A percentile compares a stretch with the other conserved stretches of the same genome.
phyloP scores from a whole-genome alignment of 2,888 invertebrate species.

The Tipula helvola region DNA sequence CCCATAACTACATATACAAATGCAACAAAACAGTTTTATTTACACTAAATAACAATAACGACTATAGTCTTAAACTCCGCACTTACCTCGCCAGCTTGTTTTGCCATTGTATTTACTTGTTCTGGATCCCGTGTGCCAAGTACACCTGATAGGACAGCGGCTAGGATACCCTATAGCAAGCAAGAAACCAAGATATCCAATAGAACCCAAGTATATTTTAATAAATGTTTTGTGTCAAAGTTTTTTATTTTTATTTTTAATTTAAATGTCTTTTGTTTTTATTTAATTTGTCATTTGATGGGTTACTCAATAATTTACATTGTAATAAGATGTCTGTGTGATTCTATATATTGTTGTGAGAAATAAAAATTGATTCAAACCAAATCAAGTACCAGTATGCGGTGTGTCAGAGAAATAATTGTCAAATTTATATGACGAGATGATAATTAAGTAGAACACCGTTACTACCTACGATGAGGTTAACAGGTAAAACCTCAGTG shows the following conservation, averaged over 20 bases:
- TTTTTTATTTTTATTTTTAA: background rate
- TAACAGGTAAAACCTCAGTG: too few species aligned
- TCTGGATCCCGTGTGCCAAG: constrained; percentile 85
- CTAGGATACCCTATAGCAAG: constrained; percentile 79
- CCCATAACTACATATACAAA: background rate
- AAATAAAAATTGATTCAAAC: too few species aligned
- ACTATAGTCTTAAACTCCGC: background rate
- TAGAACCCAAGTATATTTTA: background rate
- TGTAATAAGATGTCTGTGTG: background rate
- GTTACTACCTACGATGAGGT: too few species aligned
- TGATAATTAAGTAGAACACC: too few species aligned
- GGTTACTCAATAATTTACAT: constrained; percentile 8
- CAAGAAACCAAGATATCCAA: constrained; percentile 28
- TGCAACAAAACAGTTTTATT: background rate
- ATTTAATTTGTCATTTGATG: background rate
- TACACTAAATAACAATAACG: background rate
- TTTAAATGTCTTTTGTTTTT: background rate
- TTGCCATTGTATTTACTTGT: constrained; percentile 87
- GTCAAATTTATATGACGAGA: too few species aligned
- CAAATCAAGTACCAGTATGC: too few species aligned
- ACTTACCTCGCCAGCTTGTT: constrained; percentile 90
- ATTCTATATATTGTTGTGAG: too few species aligned
- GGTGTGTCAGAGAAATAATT: too few species aligned
- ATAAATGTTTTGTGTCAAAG: background rate
- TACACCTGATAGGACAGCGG: constrained; percentile 80